Base-by-base conservation (phyloP, 92 coral and sea anemone species). In the Umimayanthus kanabou region DNA sequence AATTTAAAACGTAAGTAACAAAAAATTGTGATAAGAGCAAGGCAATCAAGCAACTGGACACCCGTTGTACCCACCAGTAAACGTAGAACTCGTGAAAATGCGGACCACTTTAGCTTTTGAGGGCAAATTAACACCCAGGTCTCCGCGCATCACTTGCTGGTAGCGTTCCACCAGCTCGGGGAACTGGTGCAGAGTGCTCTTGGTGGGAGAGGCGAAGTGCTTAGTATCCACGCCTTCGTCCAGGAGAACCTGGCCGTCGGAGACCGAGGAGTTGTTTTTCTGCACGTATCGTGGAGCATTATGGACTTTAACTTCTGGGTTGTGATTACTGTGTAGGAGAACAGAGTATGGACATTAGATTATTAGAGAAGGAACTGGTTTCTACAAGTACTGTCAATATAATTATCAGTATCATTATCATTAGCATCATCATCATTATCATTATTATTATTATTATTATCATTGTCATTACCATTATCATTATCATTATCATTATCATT, bases 11-110 rank as follows among this genome's bases (percentile, higher is more conserved):
- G 39, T 71, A 71, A 28, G 15, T 10, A 29, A 71, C 73, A 7
- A 71, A 28, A 15, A 28, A 71, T 71, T 71, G 40, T 23, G 76
- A 33, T 29, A 71, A 6, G 10, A 3, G 22, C 2, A 26, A 77
- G 20, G 53, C 80, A 76, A 40, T 6, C 6, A 55, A 76, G 30
- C 39, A 5, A 74, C 20, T 3, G 43, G 9, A 74, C 11, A 18
- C 8, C 43, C 13, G 14, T 26, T 40, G 5, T 43, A 64, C 89
- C 18, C 33, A 93, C 96, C 96, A 78, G 96, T 93, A 67, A 93
- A 93, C 5, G 96, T 93, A n/a, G 96, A 93, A 80, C 96, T 93
- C 49, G 96, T 92, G 84, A 93, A 93, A 71, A 93, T 90, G 69
- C 96, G 92, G 30, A 93, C 92, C 37, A 92, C 79, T 79, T 93